Evolutionary conservation across 2,113 vertebrate species (phyloP).

Genomic region (Limnothrissa miodon): DNA sequence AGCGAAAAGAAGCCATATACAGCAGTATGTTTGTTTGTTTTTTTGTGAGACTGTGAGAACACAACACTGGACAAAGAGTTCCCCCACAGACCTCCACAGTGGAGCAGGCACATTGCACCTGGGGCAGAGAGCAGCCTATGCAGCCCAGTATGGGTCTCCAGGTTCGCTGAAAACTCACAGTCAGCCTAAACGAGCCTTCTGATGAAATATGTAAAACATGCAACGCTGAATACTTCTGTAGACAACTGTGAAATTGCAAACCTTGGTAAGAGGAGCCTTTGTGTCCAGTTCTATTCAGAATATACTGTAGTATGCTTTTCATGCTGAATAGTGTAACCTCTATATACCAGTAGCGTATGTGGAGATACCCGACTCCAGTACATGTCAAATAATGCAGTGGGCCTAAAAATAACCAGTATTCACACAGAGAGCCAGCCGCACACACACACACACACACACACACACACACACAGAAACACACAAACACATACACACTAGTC

Average conservation of each 20-base stretch:
- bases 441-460: conserved; percentile 13
- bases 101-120: too few relatives aligned
- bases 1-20: too few relatives aligned
- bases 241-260: not conserved
- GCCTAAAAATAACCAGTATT: not conserved
- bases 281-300: not conserved
- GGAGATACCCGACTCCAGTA: not conserved
- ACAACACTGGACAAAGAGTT: too few relatives aligned
- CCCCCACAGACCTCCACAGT: too few relatives aligned
- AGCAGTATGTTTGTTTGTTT: too few relatives aligned
- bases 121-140: too few relatives aligned
- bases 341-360: not conserved
- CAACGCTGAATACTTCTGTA: not conserved
- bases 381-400: not conserved
- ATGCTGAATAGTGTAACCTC: not conserved
- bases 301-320: not conserved
- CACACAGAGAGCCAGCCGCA: not conserved
- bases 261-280: not conserved
- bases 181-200: not conserved
- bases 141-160: too few relatives aligned
- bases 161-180: too few relatives aligned
- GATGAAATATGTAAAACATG: not conserved
- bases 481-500: not conserved
- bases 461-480: too few relatives aligned
- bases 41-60: too few relatives aligned